Percentiles rank a stretch among this genome's conserved stretches.
These are phyloP conservation scores for Burhinus oedicnemus DNA, from an alignment of 2,113 vertebrate genomes.

Conservation along the genomic window DNA sequence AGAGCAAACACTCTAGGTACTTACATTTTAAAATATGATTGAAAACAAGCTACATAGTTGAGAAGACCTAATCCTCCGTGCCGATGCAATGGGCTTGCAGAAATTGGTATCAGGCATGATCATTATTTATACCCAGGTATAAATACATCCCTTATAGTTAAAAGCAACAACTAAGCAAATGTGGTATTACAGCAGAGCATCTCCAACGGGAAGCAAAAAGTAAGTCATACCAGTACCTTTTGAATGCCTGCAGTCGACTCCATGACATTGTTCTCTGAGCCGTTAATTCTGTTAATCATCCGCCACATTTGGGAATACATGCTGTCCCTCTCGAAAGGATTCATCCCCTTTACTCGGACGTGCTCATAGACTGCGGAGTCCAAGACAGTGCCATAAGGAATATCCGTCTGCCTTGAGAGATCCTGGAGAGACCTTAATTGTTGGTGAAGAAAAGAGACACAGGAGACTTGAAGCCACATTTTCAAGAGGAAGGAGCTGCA, in stretches of 20 bases:
- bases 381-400: constrained; percentile 94
- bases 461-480: background rate
- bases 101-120: background rate
- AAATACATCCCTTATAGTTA: background rate
- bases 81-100: background rate
- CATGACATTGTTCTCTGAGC: constrained; percentile 92
- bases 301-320: constrained; percentile 99
- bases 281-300: constrained; percentile 96
- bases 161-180: background rate
- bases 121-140: background rate
- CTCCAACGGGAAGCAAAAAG: background rate
- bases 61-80: background rate
- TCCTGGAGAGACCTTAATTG: constrained; percentile 92
- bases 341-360: constrained; percentile 93
- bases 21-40: background rate
- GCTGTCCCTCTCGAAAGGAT: constrained; percentile 96
- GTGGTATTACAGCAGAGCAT: background rate
- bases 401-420: constrained; percentile 94
- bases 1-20: background rate
- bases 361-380: constrained; percentile 97
- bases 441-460: constrained; percentile 42
- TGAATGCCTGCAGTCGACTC: constrained; percentile 93
- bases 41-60: background rate
- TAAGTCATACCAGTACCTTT: constrained; percentile 80
- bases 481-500: background rate